Base-by-base conservation (phyloP, 2,888 invertebrate species). In the Drosophila mayaguana region DNA sequence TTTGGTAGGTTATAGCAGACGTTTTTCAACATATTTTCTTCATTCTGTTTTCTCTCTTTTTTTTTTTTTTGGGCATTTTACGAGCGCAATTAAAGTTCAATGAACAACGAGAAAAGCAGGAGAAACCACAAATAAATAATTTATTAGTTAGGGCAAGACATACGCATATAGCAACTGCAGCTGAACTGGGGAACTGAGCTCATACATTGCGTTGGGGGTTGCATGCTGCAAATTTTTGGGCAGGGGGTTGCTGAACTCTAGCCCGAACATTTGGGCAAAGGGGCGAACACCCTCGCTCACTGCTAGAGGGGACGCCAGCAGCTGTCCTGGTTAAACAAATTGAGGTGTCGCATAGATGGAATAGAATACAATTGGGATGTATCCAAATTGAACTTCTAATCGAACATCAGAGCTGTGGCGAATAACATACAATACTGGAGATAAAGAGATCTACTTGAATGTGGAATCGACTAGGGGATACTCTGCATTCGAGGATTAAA, bases 71-170 rank as follows among this genome's bases (percentile, higher is more conserved):
- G 57, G 60, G 54, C 46, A 66, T 80, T 83, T 81, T 72, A 83
- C 71, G 83, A 74, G 68, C 77, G 74, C 71, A 81, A 81, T 83
- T 80, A 73, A 83, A 83, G 74, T 77, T 83, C 68, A 83, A 83
- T 83, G 77, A 63, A 68, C 79, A 72, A 69, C 51, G 51, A 65
- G 45, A 59, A 66, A 43, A 68, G 45, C 18, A 20, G 55, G 38
- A 16, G n/a, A 68, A 67, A 55, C 68, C 68, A 62, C 53, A 77
- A 65, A 62, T 53, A 82, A 85, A 85, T 80, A 76, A 48, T 82
- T 67, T 57, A 66, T 65, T 25, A 67, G 57, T 43, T n/a, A 43
- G 45, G 25, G 9, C 42, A 46, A 57, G 57, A 63, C 43, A 63
- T n/a, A 7, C 6, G 16, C 14, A n/a, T 11, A 25, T 34, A 12